phyloP scores from a whole-genome alignment of 2,888 invertebrate species.

The Parascotia fuliginaria region DNA sequence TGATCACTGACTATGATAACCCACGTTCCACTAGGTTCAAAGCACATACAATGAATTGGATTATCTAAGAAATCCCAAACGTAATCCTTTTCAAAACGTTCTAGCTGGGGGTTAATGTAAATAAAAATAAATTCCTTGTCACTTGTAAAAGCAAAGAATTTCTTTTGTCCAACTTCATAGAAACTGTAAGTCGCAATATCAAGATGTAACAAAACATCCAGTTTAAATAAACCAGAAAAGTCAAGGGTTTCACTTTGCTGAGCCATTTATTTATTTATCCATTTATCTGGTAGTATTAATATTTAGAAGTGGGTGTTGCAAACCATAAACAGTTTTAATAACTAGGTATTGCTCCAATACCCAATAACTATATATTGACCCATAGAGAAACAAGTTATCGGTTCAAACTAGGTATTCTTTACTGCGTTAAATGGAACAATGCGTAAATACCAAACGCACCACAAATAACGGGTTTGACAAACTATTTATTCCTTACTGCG shows the following conservation, averaged over 20 bases:
- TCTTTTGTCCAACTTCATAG: slow-evolving; percentile 79
- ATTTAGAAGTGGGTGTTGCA: too few species aligned
- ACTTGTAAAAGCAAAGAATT: slow-evolving; percentile 77
- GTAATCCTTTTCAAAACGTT: slow-evolving; percentile 70
- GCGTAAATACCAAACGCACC: too few species aligned
- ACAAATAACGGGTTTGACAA: too few species aligned
- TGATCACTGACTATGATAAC: slow-evolving; percentile 87
- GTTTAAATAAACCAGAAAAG: slow-evolving; percentile 79
- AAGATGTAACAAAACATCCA: slow-evolving; percentile 75
- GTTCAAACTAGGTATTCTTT: too few species aligned
- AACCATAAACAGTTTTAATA: too few species aligned
- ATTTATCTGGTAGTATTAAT: too few species aligned
- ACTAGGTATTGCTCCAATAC: too few species aligned
- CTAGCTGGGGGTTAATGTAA: slow-evolving; percentile 69
- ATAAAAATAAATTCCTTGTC: slow-evolving; percentile 73
- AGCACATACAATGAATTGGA: slow-evolving; percentile 90
- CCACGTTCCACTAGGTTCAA: slow-evolving; percentile 94
- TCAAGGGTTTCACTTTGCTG: slow-evolving; percentile 69
- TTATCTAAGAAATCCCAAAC: slow-evolving; percentile 82
- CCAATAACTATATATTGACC: too few species aligned
- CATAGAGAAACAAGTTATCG: too few species aligned
- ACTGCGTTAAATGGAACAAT: too few species aligned
- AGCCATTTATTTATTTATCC: slow-evolving; percentile 57
- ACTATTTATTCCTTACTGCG: too few species aligned
- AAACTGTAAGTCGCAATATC: slow-evolving; percentile 72